Evolutionary conservation across 2,113 vertebrate genomes (phyloP).

Genomic region (Calonectris borealis): DNA sequence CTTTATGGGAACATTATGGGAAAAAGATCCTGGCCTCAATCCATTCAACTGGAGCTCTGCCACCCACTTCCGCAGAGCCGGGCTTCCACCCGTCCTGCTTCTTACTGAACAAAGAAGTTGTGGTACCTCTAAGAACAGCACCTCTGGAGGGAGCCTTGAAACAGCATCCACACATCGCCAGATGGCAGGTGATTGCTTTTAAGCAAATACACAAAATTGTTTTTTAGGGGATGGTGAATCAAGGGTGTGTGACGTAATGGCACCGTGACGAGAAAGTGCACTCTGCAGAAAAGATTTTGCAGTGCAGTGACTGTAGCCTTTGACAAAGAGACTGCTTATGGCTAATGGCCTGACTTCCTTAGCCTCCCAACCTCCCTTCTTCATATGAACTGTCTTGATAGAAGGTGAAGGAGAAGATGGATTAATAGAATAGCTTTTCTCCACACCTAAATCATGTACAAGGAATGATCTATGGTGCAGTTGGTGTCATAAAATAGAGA

Average conservation of each 20-base stretch:
- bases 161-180: background rate
- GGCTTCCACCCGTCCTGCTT: background rate
- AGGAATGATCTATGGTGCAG: constrained; percentile 52
- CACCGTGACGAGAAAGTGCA: background rate
- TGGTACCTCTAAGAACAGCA: background rate
- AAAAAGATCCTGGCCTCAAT: constrained; percentile 12
- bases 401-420: constrained; percentile 64
- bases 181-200: background rate
- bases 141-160: background rate
- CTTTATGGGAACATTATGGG: constrained; percentile 25
- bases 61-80: background rate
- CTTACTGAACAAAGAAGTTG: background rate
- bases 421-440: constrained; percentile 63
- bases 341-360: background rate
- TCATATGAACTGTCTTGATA: constrained; percentile 3
- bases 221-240: background rate
- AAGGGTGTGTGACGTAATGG: background rate
- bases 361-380: background rate
- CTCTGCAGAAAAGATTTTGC: background rate
- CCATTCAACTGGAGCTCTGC: background rate
- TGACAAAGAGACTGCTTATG: background rate
- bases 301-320: background rate
- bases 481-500: constrained; percentile 66
- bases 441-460: constrained; percentile 57
- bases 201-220: background rate